Conservation (phyloP, 2,888 invertebrate genomes). For the Falcaria lacertinaria region DNA sequence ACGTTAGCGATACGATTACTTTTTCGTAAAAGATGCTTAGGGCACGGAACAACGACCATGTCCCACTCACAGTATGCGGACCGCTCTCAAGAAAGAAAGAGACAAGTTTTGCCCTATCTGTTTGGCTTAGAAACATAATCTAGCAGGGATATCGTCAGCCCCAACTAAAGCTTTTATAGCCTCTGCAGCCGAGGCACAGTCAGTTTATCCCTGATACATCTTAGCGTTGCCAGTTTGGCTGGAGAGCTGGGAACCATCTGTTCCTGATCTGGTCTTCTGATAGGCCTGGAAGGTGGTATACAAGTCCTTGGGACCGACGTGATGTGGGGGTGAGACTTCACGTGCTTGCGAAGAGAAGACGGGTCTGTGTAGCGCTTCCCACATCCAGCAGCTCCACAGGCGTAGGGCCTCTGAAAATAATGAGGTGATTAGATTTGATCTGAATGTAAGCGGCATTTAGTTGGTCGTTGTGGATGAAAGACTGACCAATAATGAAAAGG, state of each 20-base stretch:
- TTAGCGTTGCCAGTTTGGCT: conserved; percentile 61
- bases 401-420: conserved; percentile 90
- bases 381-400: conserved; percentile 92
- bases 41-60: too few relatives aligned
- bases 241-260: conserved; percentile 66
- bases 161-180: conserved; percentile 25
- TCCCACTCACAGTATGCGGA: too few relatives aligned
- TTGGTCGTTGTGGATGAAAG: too few relatives aligned
- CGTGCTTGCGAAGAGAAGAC: conserved; percentile 94
- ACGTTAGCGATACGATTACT: too few relatives aligned
- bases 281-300: conserved; percentile 50
- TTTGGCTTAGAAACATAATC: neutral
- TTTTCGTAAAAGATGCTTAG: too few relatives aligned
- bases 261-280: conserved; percentile 50
- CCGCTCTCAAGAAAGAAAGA: too few relatives aligned
- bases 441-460: too few relatives aligned
- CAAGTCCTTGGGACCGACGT: conserved; percentile 60
- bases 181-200: conserved; percentile 62
- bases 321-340: conserved; percentile 87
- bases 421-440: neutral
- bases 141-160: too few relatives aligned
- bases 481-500: too few relatives aligned
- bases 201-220: conserved; percentile 66
- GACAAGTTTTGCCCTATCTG: too few relatives aligned
- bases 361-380: conserved; percentile 96